These are phyloP conservation scores for Phasia obesa DNA, from an alignment of 2,888 invertebrate species.

Conservation along the genomic window DNA sequence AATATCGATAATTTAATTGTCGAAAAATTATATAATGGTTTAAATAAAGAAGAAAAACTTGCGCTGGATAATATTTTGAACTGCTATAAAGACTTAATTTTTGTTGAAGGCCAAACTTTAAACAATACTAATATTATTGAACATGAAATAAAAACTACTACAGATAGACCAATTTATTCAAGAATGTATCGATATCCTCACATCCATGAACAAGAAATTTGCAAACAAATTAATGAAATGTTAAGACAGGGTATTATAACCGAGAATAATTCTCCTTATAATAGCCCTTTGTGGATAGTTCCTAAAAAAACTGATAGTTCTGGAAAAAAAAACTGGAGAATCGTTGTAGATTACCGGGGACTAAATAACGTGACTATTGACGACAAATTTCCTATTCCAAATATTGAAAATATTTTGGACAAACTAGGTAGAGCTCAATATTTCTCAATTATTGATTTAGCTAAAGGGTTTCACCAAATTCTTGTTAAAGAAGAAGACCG, in stretches of 20 bases:
- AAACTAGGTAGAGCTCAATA: not conserved
- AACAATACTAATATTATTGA: too few species aligned
- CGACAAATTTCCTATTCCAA: not conserved
- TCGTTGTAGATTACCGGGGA: not conserved
- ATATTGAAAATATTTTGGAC: not conserved
- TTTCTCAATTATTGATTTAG: not conserved
- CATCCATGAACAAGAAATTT: not conserved
- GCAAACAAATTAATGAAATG: too few species aligned
- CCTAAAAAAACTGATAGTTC: not conserved
- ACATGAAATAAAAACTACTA: too few species aligned
- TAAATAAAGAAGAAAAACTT: too few species aligned
- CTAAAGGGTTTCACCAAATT: not conserved
- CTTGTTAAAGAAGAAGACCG: too few species aligned
- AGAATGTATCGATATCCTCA: not conserved
- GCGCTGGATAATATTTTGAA: too few species aligned
- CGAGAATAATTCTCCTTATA: not conserved
- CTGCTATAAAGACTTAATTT: too few species aligned
- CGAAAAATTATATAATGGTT: too few species aligned
- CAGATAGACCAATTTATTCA: too few species aligned
- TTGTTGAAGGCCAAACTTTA: too few species aligned
- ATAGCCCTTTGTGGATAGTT: not conserved
- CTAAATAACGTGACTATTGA: not conserved
- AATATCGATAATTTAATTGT: too few species aligned
- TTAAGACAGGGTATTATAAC: not conserved
- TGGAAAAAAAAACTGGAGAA: not conserved